Base-by-base conservation (phyloP, 2,797 vertebrate genomes). In the Siniperca scherzeri region DNA sequence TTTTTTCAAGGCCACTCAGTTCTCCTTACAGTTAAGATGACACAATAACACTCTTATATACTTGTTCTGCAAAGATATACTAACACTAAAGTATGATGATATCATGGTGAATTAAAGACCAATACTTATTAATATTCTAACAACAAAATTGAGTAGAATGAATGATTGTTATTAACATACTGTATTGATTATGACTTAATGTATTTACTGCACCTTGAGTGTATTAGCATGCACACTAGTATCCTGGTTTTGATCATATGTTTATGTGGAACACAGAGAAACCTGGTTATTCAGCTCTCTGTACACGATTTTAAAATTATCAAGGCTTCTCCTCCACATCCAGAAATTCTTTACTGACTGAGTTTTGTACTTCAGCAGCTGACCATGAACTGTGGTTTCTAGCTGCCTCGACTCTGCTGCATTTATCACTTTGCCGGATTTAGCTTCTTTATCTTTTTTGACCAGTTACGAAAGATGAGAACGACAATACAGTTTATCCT, bases 1-100 rank as follows among this genome's bases (percentile, higher is more conserved):
- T 80, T 80, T 67, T 53, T 44, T 44, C 5, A 38, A 65, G 52
- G 40, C 27, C 38, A 5, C 70, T 40, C 46, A 6, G 44, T n/a
- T 70, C 42, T 59, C 19, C 16, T 33, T 48, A 21, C 1, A 22
- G 33, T 21, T 40, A 14, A 36, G 22, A 27, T 11, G 27, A 70
- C 27, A 56, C 33, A 52, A 5, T 6, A 11, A 50, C 27, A 11
- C 25, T 33, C 36, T 50, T 16, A 42, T 2, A 52, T 22, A 16
- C n/a, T 4, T 21, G 10, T 5, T 0, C 30, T 8, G 21, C 13
- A 10, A 48, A 55, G 11, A 57, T 6, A 40, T 9, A 17, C n/a
- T 4, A 17, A 53, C 3, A 50, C 30, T 61, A 2, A 66, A n/a
- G 30, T 25, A 33, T 16, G 12, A 17, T 7, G 10, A n/a, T 53